phyloP scores from a whole-genome alignment of 2,888 invertebrate species.

The Bombylius major region DNA sequence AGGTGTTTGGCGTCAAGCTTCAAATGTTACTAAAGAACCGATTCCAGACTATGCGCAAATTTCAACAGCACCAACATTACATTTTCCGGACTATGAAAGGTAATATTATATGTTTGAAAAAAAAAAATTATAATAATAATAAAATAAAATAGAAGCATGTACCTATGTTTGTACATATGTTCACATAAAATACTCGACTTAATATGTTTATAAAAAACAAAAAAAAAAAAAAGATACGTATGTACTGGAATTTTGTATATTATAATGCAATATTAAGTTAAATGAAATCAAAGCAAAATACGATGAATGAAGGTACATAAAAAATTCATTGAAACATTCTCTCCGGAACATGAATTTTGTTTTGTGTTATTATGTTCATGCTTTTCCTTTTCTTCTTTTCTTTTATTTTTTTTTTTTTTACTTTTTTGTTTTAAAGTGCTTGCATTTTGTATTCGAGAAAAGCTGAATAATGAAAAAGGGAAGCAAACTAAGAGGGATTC shows the following conservation, averaged over 20 bases:
- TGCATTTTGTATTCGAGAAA: too few relatives aligned
- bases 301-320: conserved; percentile 1
- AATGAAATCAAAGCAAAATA: not conserved
- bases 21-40: conserved; percentile 33
- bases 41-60: conserved; percentile 37
- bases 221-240: too few relatives aligned
- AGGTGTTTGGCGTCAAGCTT: conserved; percentile 37
- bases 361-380: too few relatives aligned
- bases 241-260: not conserved
- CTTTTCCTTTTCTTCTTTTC: conserved; percentile 12
- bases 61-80: conserved; percentile 27
- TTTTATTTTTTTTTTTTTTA: conserved; percentile 6
- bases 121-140: not conserved
- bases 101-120: conserved; percentile 19
- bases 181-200: too few relatives aligned
- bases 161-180: too few relatives aligned
- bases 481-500: too few relatives aligned
- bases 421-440: not conserved
- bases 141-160: too few relatives aligned
- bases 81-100: conserved; percentile 38
- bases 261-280: not conserved
- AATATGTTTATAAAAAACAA: too few relatives aligned
- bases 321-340: conserved; percentile 6
- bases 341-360: not conserved
- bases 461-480: too few relatives aligned